These are phyloP conservation scores for Odontothrips loti DNA, from an alignment of 2,888 invertebrate genomes.

Conservation along the genomic window DNA sequence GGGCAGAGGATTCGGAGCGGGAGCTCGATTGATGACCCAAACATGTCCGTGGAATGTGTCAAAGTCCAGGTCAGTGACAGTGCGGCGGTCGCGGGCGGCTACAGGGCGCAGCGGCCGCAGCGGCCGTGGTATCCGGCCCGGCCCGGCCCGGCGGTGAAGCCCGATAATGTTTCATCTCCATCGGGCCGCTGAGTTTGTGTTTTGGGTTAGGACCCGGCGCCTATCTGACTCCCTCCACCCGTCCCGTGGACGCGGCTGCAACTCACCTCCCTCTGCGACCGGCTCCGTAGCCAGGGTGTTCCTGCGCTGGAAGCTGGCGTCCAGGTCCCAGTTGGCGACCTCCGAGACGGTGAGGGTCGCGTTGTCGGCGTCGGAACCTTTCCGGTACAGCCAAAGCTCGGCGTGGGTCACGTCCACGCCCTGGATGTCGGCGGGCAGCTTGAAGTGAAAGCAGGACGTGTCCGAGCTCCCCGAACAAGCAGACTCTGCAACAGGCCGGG, in stretches of 20 bases:
- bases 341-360: constrained; percentile 76
- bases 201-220: too few species aligned
- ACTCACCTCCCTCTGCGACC: constrained; percentile 62
- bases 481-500: neutral
- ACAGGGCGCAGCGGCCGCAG: neutral
- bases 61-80: constrained; percentile 27
- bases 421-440: constrained; percentile 69
- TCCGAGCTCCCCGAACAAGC: neutral
- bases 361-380: constrained; percentile 55
- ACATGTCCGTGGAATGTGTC: constrained; percentile 6
- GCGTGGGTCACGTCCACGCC: constrained; percentile 71
- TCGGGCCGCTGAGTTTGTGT: too few species aligned
- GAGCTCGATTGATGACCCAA: neutral
- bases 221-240: neutral
- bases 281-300: constrained; percentile 74
- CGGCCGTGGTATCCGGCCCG: too few species aligned
- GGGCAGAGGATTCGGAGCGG: too few species aligned
- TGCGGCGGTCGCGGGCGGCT: neutral
- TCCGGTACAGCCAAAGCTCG: constrained; percentile 76
- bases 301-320: constrained; percentile 65
- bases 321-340: constrained; percentile 69
- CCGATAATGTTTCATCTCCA: too few species aligned
- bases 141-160: too few species aligned
- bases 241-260: neutral
- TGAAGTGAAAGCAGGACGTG: constrained; percentile 66